Base-by-base conservation (phyloP, 1,140 invertebrate genomes). In the Penaeus japonicus region DNA sequence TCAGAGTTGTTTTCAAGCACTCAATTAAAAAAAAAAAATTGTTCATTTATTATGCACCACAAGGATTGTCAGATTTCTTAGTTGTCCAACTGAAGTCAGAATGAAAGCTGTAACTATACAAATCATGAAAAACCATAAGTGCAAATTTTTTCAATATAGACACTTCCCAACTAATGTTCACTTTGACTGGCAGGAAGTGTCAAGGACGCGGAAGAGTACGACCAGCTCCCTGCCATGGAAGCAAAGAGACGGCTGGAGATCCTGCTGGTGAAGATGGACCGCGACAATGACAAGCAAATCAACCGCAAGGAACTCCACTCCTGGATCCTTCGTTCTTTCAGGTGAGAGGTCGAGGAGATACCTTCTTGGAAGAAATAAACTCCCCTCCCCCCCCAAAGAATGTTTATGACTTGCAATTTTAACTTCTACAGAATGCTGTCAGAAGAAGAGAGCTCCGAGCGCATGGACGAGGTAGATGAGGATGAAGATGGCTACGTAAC, bases 291-390 rank as follows among this genome's bases (percentile, higher is more conserved):
- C 91, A 95, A 96, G 90, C 92, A 95, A 89, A 96, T 99, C 90
- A 96, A 96, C 91, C 94, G 95, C 86, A 93, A 95, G 80, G 98
- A 99, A 93, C 93, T 99, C 1, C 96, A 96, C 92, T 94, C 96
- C 10, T 99, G 98, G 98, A 98, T 99, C 91, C 93, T 98, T 65
- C 94, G 96, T 91, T 99, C 98, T 70, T 99, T 99, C 92, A 95
- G 94, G 97, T 98, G 93, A 47, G 62, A 73, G 27, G 27, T 32
- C 0, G 39, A 47, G 5, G 2, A 4, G 39, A 4, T 7, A 39
- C 7, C 12, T 10, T 47, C 39, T 10, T 53, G 15, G 35, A 79
- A 62, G 62, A 73, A 22, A 85, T 83, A 65, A 35, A 17, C 20
- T 32, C 24, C 35, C 18, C 39, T 7, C 7, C 7, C 17, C 1